Base-by-base conservation (phyloP, 2,888 invertebrate species). In the Drosophila mercatorum region DNA sequence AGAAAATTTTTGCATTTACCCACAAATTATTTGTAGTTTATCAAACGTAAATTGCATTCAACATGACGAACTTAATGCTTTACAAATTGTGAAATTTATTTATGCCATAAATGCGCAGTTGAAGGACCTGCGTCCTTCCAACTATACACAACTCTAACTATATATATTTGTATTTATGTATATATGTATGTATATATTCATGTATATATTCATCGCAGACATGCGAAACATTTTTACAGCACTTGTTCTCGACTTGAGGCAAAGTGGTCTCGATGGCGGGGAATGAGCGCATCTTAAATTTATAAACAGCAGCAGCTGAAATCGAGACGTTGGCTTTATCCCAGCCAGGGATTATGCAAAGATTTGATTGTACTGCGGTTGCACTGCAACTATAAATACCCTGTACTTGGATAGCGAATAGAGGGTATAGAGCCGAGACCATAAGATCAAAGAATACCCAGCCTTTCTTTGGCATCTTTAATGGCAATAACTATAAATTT, bases 141-240 rank as follows among this genome's bases (percentile, higher is more conserved):
- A 22, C 22, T 46, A 53, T 60, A 62, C 22, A 22, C 22, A 22
- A 22, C 22, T 2, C 22, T 22, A 22, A 22, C 22, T 49, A 63
- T 69, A 47, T n/a, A 34, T 34, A 7, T 28, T 4, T 28, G 5
- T 49, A 44, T 36, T 73, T 62, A 64, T 66, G 51, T 47, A 73
- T 67, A 70, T 68, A n/a, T 40, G 12, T 4, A 22, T 22, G 8
- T 26, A 38, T 51, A 59, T 74, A 55, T 49, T 41, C 31, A 77
- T 62, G 62, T 67, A 55, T 47, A 73, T 64, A 70, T 68, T 14
- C 65, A 38, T 67, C 61, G 58, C 73, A 62, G 70, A 68, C 70
- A 78, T 78, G 68, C 68, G 53, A 71, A 56, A 51, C 68, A 66
- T 78, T 65, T 71, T 68, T 70, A 73, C 70, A 66, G 70, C 66